phyloP scores from a whole-genome alignment of 2,113 vertebrate species.

The Alligator mississippiensis region DNA sequence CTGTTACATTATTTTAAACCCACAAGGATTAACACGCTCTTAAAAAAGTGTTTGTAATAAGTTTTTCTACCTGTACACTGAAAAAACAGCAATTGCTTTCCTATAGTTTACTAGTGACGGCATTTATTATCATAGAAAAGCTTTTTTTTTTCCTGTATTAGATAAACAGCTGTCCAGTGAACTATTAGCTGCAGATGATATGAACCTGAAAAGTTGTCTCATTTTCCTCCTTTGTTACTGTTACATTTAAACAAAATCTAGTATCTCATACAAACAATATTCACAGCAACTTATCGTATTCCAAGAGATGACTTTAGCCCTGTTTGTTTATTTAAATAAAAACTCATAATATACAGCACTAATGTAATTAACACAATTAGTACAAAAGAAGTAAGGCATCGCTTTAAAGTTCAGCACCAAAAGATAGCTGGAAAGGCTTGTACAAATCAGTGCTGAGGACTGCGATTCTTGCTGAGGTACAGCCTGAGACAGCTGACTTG shows the following conservation, averaged over 20 bases:
- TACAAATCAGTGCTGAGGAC: constrained; percentile 31
- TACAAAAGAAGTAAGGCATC: constrained; percentile 94
- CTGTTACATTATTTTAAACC: constrained; percentile 34
- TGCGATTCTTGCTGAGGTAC: constrained; percentile 42
- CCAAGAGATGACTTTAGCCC: constrained; percentile 82
- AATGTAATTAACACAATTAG: constrained; percentile 73
- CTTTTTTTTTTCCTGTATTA: constrained; percentile 23
- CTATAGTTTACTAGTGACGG: background rate
- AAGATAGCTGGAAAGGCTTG: constrained; percentile 76
- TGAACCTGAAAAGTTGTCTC: constrained; percentile 61
- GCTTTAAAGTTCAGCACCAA: constrained; percentile 89
- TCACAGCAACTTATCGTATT: constrained; percentile 74
- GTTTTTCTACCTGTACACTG: constrained; percentile 24
- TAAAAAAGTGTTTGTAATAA: constrained; percentile 23
- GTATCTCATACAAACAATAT: constrained; percentile 71
- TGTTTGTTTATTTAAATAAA: constrained; percentile 78
- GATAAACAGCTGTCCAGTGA: constrained; percentile 47
- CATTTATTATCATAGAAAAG: constrained; percentile 16
- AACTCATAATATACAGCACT: constrained; percentile 73
- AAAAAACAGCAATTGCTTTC: constrained; percentile 38
- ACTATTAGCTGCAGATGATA: constrained; percentile 54
- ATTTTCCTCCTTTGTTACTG: constrained; percentile 33
- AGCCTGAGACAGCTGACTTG: constrained; percentile 1
- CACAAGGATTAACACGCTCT: constrained; percentile 21
- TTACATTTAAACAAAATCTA: constrained; percentile 67